These are phyloP conservation scores for Andrena bicolor DNA, from an alignment of 2,888 invertebrate genomes.

Conservation along the genomic window DNA sequence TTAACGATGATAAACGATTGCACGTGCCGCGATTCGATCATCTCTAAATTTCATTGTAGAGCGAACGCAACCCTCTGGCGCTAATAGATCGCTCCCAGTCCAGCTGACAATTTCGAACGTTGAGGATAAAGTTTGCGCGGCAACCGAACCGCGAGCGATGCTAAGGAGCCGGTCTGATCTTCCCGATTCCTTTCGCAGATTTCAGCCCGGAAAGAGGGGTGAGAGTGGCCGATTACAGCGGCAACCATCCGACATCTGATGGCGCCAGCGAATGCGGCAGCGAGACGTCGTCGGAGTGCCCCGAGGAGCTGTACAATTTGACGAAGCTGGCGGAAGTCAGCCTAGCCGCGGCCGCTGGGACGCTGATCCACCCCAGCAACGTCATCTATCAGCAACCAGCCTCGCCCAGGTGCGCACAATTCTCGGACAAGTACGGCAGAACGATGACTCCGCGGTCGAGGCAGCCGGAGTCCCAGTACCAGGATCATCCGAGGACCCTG, in stretches of 20 bases:
- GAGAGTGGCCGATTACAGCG: slow-evolving; percentile 79
- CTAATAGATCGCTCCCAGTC: not conserved
- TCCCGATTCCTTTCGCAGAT: slow-evolving; percentile 66
- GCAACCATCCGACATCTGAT: slow-evolving; percentile 82
- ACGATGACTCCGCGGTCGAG: slow-evolving; percentile 46
- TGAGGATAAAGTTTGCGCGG: not conserved
- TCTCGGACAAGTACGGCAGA: slow-evolving; percentile 61
- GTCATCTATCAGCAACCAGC: slow-evolving; percentile 75
- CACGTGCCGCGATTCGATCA: slow-evolving; percentile 31
- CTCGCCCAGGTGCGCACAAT: slow-evolving; percentile 69
- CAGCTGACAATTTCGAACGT: not conserved
- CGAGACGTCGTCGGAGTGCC: slow-evolving; percentile 84
- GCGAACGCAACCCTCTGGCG: not conserved
- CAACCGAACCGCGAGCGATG: not conserved
- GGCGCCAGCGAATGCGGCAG: slow-evolving; percentile 84
- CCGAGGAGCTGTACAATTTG: slow-evolving; percentile 90
- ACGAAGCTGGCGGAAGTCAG: slow-evolving; percentile 91
- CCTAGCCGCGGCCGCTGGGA: slow-evolving; percentile 88
- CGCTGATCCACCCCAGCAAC: slow-evolving; percentile 85
- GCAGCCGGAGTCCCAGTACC: slow-evolving; percentile 49
- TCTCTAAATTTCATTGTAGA: slow-evolving; percentile 25
- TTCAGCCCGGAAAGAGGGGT: slow-evolving; percentile 80
- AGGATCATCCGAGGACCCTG: slow-evolving; percentile 42
- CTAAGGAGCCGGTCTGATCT: not conserved
- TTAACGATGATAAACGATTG: slow-evolving; percentile 54